Evolutionary conservation across 2,888 invertebrate species (phyloP), one percentile per base, ranked within the genome.

Genomic region (Hirtodrosophila duncani): DNA sequence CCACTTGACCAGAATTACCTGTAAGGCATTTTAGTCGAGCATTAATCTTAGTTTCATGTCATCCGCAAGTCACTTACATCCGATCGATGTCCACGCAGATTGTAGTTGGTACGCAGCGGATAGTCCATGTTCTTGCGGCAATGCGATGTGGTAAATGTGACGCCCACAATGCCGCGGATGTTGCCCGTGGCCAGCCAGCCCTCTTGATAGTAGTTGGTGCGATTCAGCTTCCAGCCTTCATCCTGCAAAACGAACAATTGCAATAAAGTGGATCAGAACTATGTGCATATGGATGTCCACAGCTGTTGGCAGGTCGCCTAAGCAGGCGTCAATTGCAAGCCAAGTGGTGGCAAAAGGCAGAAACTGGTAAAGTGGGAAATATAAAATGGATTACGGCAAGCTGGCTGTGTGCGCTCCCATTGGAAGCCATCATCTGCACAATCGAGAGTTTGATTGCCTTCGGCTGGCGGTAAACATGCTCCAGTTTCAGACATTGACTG

Each of bases 111-210:
- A 72, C 98, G 90, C 44, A 93, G 89, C 2, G 98, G 98, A 84
- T 94, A 90, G 84, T 95, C 95, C 79, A 94, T 91, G 72, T 93
- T 93, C 75, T 94, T 93, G 77, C 93, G 92, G 88, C 95, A 95
- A 87, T 97, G 96, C 61, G 96, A 96, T 34, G 97, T 95, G 45
- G 98, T 98, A 88, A 97, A 98, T 49, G 98, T 98, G 41, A 97
- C 97, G 46, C 98, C 98, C 46, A 98, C 96, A 71, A 98, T 93
- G 27, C 98, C 97, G 75, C 96, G 91, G 53, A 95, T 93, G 87
- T 98, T 98, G 71, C 97, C 98, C 31, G 96, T 96, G 58, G 98
- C 97, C 83, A 98, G 88, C 98, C 98, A 98, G 36, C 98, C 98
- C 88, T 98, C 98, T 88, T 97, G 96, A 86, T 97, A 97, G 88